Conservation (phyloP, 2,797 vertebrate species). For the Tinamus major region DNA sequence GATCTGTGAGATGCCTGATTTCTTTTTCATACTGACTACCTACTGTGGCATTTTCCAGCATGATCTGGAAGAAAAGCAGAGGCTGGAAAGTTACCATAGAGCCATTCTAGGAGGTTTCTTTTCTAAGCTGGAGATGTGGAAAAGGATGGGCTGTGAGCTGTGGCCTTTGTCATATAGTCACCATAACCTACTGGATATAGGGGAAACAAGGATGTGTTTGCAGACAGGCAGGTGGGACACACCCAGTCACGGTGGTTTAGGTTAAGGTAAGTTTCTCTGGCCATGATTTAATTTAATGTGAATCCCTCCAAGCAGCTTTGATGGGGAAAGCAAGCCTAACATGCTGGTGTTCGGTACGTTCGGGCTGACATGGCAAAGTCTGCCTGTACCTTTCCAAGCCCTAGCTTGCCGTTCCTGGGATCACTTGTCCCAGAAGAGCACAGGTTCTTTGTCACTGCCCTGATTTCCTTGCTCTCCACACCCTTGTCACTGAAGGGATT, state of each 20-base stretch:
- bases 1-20: conserved; percentile 8
- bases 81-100: background rate
- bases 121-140: background rate
- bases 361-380: background rate
- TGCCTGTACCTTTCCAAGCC: background rate
- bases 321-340: background rate
- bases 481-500: background rate
- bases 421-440: background rate
- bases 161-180: background rate
- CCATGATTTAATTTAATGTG: background rate
- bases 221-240: background rate
- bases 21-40: conserved; percentile 17
- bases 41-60: background rate
- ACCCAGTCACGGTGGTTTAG: background rate
- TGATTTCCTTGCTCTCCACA: conserved; percentile 22
- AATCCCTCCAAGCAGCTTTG: conserved; percentile 15
- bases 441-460: background rate
- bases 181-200: background rate
- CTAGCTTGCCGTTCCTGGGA: background rate
- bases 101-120: background rate
- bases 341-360: background rate
- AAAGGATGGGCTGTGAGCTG: background rate
- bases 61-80: conserved; percentile 14
- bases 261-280: background rate
- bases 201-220: background rate